A percentile compares a stretch with the other conserved stretches of the same genome.
Evolutionary conservation across 2,113 vertebrate species (phyloP).

Genomic region (Helogale parvula): DNA sequence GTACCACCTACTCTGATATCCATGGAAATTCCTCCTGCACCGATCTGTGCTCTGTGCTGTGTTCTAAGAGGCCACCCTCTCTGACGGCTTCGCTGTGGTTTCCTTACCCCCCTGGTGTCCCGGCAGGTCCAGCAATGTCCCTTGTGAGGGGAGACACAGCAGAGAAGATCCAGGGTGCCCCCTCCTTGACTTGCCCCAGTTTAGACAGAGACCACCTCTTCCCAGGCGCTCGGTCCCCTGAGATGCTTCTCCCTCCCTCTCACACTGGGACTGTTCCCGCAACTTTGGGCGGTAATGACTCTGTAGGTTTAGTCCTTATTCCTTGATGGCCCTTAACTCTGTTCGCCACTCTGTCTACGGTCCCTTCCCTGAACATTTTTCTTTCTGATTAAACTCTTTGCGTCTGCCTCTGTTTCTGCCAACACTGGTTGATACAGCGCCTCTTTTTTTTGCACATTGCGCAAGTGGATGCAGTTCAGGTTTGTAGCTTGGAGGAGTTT

Average conservation of each 20-base stretch:
- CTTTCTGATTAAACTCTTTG: neutral
- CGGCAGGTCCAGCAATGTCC: neutral
- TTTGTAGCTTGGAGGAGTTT: neutral
- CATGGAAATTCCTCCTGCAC: accelerated
- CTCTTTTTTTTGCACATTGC: neutral
- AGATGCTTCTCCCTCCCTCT: accelerated
- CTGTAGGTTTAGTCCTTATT: neutral
- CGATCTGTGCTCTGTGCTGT: too few relatives aligned
- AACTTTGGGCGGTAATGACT: neutral
- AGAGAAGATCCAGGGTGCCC: neutral
- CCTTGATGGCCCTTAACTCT: neutral
- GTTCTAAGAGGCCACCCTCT: neutral
- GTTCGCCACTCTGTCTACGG: neutral
- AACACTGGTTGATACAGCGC: neutral
- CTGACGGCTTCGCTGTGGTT: accelerated
- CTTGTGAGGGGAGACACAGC: neutral
- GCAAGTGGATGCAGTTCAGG: neutral
- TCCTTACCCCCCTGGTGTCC: neutral
- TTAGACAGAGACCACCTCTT: neutral
- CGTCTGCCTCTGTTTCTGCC: neutral
- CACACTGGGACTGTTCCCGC: neutral
- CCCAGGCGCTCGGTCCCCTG: accelerated
- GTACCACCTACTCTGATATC: too few relatives aligned
- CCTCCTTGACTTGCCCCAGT: neutral
- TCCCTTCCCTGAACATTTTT: neutral